Conservation (phyloP, 2,113 vertebrate genomes). For the Tauraco erythrolophus region DNA sequence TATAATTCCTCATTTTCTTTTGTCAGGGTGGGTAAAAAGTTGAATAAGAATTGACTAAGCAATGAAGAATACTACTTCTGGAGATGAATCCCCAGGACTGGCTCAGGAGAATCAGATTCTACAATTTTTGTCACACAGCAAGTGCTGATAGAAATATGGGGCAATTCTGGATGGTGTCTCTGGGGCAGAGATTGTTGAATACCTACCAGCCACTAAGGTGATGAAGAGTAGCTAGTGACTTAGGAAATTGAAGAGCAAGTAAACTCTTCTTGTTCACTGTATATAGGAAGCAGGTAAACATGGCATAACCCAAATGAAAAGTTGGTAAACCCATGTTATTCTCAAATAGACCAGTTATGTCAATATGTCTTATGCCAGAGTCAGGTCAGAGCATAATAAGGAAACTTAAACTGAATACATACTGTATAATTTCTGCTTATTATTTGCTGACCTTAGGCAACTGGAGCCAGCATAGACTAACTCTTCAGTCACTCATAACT, state of each 20-base stretch:
- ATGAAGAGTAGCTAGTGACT: background rate
- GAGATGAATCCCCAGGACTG: background rate
- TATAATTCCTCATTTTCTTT: background rate
- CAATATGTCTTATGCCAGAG: background rate
- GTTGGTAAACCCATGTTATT: background rate
- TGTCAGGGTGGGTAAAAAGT: background rate
- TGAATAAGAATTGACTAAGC: background rate
- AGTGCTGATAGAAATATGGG: background rate
- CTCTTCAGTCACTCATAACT: background rate
- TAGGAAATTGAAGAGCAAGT: background rate
- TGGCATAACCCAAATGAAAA: background rate
- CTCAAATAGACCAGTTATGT: background rate
- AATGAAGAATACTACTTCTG: background rate
- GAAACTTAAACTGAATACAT: background rate
- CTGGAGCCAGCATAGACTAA: background rate
- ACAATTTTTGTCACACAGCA: background rate
- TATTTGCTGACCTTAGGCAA: constrained; percentile 30
- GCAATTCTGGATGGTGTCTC: background rate
- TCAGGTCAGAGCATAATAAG: background rate
- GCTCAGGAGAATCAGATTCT: background rate
- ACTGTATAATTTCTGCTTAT: background rate
- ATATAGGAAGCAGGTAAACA: background rate
- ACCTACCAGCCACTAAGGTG: background rate
- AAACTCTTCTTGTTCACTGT: background rate
- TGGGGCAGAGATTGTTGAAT: background rate